Base-by-base conservation (phyloP, 2,888 invertebrate genomes). In the Philhelius pedissequus region DNA sequence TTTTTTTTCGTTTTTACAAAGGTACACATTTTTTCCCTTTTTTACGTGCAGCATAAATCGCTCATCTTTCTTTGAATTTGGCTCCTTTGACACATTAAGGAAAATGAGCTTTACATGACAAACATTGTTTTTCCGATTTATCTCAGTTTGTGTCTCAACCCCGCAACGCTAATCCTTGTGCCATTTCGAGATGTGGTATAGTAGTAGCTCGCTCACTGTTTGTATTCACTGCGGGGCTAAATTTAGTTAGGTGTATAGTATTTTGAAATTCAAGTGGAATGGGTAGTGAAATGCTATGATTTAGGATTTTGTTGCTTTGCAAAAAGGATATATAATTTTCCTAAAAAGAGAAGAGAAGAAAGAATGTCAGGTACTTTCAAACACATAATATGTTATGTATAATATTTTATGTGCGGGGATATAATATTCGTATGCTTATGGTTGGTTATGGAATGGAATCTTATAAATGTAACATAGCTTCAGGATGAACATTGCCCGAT, bases 21-120 rank as follows among this genome's bases (percentile, higher is more conserved):
- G 3, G 1, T 45, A 52, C 15, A 54, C 9, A 7, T 35, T 54
- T 56, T 38, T 30, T 40, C 64, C 9, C n/a, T 70, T 70, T n/a
- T 27, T 66, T 66, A 84, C 80, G 75, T 84, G 75, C 75, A 84
- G 75, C 80, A 80, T 84, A 84, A 84, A 84, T 80, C 75, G 76
- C 84, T 75, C 80, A 76, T 76, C 75, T 75, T 76, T 54, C 84
- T 84, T 84, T 84, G 84, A 84, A 84, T 80, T 79, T 75, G 58
- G 84, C 71, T 80, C 80, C 84, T 84, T 84, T 84, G 84, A 84
- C 84, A 80, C 80, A 84, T 84, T 84, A 84, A 60, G 75, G 80
- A 79, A 84, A 84, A 84, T 80, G 68, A 84, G 75, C 84, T 80
- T 84, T 80, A 76, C 80, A 84, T 80, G 68, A 80, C 75, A 84